phyloP scores from a whole-genome alignment of 2,113 vertebrate genomes.

The Manacus vitellinus region DNA sequence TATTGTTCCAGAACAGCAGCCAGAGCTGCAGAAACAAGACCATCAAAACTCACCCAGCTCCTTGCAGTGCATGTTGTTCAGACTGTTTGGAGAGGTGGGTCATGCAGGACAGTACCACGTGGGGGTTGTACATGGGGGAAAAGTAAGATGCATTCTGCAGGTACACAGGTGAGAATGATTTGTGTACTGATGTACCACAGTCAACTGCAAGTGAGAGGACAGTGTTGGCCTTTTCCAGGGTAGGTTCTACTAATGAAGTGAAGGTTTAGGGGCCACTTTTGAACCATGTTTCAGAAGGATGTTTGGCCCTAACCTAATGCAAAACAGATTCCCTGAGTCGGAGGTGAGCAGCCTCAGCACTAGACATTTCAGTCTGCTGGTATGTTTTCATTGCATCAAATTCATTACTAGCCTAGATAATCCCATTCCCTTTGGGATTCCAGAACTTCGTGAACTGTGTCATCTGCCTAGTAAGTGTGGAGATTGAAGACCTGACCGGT shows the following conservation, averaged over 20 bases:
- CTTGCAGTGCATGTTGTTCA: background rate
- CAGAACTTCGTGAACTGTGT: background rate
- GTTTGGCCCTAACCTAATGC: background rate
- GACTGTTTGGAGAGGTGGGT: background rate
- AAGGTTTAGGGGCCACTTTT: background rate
- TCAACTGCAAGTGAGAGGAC: background rate
- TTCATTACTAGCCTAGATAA: rapidly evolving
- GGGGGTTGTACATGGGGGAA: background rate
- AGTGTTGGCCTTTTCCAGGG: background rate
- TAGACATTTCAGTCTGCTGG: background rate
- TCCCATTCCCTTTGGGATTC: background rate
- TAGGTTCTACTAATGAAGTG: background rate
- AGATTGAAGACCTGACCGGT: background rate
- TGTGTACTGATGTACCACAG: background rate
- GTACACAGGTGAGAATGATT: rapidly evolving
- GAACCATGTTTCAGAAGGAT: background rate
- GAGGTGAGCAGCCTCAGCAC: background rate
- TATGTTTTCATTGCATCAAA: background rate
- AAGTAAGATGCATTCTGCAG: background rate
- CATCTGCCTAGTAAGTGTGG: background rate
- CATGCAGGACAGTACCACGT: too few species aligned
- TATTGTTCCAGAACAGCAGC: background rate
- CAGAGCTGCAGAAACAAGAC: background rate
- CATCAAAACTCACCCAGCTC: background rate
- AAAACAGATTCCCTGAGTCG: background rate